Percentiles rank a stretch among this genome's conserved stretches.
Evolutionary conservation across 2,797 vertebrate species (phyloP).

Genomic region (Lutjanus argentimaculatus): DNA sequence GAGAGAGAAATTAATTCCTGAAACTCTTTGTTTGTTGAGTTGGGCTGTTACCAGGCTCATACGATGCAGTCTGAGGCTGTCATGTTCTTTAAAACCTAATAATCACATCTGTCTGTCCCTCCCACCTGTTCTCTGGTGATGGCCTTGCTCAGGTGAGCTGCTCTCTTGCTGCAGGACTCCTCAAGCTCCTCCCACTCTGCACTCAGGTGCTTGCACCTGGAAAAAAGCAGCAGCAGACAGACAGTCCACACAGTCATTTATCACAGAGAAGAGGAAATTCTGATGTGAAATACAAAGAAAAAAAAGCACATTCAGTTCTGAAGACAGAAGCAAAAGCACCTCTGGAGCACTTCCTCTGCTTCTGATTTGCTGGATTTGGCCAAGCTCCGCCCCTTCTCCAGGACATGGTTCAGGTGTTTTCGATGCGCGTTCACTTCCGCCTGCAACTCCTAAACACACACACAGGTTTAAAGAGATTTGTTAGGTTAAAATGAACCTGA

Average conservation of each 20-base stretch:
- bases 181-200: constrained; percentile 88
- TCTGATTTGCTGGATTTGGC: constrained; percentile 78
- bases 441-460: constrained; percentile 85
- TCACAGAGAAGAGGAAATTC: no score
- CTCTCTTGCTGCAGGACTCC: constrained; percentile 81
- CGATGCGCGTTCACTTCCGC: constrained; percentile 88
- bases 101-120: neutral
- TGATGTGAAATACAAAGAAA: neutral
- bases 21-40: no score
- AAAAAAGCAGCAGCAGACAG: neutral
- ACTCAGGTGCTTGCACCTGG: constrained; percentile 82
- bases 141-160: constrained; percentile 85
- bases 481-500: neutral
- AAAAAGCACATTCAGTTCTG: neutral
- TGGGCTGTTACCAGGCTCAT: no score
- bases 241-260: neutral
- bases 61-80: no score
- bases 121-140: constrained; percentile 89
- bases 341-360: constrained; percentile 80
- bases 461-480: neutral
- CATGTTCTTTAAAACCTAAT: neutral
- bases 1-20: no score
- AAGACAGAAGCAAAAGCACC: constrained; percentile 44
- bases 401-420: constrained; percentile 83
- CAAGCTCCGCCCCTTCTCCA: constrained; percentile 86